Evolutionary conservation across 2,113 vertebrate species (phyloP).

Genomic region (Hipposideros armiger): DNA sequence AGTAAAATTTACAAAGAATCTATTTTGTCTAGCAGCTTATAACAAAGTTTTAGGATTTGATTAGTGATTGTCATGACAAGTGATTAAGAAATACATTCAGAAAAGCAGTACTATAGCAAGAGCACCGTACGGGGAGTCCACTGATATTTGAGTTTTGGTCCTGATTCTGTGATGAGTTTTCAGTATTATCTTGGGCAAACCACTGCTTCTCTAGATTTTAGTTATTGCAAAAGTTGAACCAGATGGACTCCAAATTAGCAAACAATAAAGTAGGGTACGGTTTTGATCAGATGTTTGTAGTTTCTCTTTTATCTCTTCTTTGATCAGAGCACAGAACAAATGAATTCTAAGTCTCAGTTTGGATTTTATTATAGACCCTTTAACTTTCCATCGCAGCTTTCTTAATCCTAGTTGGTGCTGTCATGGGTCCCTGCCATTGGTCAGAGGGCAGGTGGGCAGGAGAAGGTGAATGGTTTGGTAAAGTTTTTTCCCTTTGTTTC

Average conservation of each 20-base stretch:
- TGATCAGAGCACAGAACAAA: not conserved
- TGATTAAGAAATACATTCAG: conserved; percentile 12
- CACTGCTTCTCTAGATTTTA: conserved; percentile 4
- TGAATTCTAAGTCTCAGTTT: not conserved
- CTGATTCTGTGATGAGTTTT: not conserved
- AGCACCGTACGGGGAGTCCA: not conserved
- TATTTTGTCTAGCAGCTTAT: not conserved
- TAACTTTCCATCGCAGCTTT: not conserved
- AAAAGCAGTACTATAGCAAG: not conserved
- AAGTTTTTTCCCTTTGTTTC: not conserved
- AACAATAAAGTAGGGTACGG: not conserved
- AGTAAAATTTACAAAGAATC: conserved; percentile 81
- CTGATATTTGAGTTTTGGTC: not conserved
- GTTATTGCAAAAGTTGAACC: not conserved
- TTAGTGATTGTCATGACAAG: not conserved
- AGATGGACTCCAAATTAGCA: not conserved
- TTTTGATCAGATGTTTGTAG: conserved; percentile 46
- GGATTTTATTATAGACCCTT: not conserved
- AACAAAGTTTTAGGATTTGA: not conserved
- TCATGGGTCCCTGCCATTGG: not conserved
- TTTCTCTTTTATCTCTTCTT: conserved; percentile 38
- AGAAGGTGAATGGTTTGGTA: not conserved
- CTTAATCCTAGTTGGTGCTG: not conserved
- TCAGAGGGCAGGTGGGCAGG: not conserved
- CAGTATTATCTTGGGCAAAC: not conserved